These are phyloP conservation scores for Hypercompe scribonia DNA, from an alignment of 2,888 invertebrate species.

Conservation along the genomic window DNA sequence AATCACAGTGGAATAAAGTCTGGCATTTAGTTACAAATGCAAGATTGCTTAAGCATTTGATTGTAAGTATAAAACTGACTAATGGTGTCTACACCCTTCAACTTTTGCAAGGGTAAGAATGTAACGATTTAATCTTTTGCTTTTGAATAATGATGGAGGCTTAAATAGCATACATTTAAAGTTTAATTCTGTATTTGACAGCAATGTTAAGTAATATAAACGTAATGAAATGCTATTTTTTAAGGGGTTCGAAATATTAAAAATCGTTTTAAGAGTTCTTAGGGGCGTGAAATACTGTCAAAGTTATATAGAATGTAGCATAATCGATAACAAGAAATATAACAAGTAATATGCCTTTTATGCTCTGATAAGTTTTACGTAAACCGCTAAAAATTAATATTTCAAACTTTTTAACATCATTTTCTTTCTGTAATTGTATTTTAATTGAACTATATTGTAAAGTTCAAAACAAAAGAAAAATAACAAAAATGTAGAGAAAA, in stretches of 20 bases:
- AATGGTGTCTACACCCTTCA: conserved; percentile 46
- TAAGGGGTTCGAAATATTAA: not conserved
- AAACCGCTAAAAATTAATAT: not conserved
- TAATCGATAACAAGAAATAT: not conserved
- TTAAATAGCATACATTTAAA: not conserved
- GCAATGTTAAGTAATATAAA: not conserved
- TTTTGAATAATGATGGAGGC: conserved; percentile 16
- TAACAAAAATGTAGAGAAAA: not conserved
- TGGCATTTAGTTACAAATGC: conserved; percentile 49
- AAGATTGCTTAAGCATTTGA: conserved; percentile 43
- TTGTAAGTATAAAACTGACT: conserved; percentile 41
- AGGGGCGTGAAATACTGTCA: not conserved
- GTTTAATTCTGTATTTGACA: not conserved
- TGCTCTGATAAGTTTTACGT: not conserved
- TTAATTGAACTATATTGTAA: not conserved
- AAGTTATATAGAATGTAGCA: no score
- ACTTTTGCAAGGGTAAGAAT: conserved; percentile 30
- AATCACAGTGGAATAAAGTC: conserved; percentile 51
- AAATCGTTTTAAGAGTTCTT: not conserved
- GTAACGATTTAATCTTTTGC: conserved; percentile 17
- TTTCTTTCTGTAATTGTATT: not conserved
- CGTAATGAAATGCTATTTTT: not conserved
- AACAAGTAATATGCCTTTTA: not conserved
- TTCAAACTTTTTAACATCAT: not conserved
- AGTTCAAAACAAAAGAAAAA: not conserved